Conservation (phyloP, 2,888 invertebrate genomes). For the Ptychoptera contaminata region DNA sequence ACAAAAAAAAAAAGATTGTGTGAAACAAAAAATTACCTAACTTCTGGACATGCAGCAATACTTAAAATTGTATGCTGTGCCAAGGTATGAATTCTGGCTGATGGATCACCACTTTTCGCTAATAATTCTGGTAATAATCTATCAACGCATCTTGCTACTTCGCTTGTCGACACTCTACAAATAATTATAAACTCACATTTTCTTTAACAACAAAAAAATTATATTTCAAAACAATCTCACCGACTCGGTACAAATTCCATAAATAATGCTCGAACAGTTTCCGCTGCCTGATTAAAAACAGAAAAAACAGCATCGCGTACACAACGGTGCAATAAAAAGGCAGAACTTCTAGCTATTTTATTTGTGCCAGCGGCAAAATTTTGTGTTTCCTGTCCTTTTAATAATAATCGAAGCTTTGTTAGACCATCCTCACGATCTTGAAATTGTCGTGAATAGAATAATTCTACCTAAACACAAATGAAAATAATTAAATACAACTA, state of each 20-base stretch:
- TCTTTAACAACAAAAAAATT: background rate
- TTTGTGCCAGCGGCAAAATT: constrained; percentile 37
- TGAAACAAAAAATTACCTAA: constrained; percentile 34
- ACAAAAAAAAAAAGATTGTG: background rate
- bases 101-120: constrained; percentile 75
- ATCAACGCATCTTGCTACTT: constrained; percentile 69
- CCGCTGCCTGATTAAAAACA: constrained; percentile 71
- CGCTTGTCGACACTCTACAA: constrained; percentile 60
- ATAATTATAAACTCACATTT: constrained; percentile 9
- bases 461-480: constrained; percentile 49
- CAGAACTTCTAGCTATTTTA: constrained; percentile 69
- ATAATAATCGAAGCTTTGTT: constrained; percentile 38
- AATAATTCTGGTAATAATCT: constrained; percentile 67
- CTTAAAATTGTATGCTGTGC: constrained; percentile 77
- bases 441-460: constrained; percentile 80
- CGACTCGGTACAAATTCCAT: constrained; percentile 63
- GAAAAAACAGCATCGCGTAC: constrained; percentile 79
- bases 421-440: constrained; percentile 79
- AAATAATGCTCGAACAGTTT: constrained; percentile 63
- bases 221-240: constrained; percentile 2
- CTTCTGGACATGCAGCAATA: constrained; percentile 67
- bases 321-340: constrained; percentile 61
- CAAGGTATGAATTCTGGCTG: constrained; percentile 70
- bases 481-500: background rate
- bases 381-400: constrained; percentile 23